Evolutionary conservation across 2,888 invertebrate genomes (phyloP).

Genomic region (Synergus japonicus): DNA sequence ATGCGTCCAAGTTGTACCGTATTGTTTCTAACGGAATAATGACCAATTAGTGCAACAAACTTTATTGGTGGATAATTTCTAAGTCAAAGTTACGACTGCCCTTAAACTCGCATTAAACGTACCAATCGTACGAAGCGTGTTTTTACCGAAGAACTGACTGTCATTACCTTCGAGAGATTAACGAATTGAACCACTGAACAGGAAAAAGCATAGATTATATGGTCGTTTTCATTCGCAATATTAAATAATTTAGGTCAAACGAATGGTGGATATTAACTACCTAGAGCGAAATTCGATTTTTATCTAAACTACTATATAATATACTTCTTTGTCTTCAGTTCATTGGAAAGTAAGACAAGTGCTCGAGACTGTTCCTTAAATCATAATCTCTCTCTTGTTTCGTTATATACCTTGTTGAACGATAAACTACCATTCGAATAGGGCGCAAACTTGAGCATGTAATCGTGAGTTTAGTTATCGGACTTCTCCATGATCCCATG

Average conservation of each 20-base stretch:
- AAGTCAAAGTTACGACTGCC: conserved; percentile 8
- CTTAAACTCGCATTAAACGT: not conserved
- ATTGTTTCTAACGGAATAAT: conserved; percentile 6
- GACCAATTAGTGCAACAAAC: conserved; percentile 10
- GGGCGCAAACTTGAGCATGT: conserved; percentile 48
- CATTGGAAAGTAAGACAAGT: not conserved
- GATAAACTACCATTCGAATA: conserved; percentile 37
- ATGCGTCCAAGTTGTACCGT: not conserved
- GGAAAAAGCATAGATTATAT: not conserved
- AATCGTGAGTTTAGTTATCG: conserved; percentile 73
- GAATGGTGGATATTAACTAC: not conserved
- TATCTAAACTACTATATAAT: not conserved
- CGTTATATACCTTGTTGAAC: not conserved
- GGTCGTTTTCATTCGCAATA: not conserved
- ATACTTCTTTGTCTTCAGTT: not conserved
- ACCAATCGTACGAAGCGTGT: conserved; percentile 1
- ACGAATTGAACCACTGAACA: not conserved
- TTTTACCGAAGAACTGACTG: conserved; percentile 6
- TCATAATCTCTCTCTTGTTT: not conserved
- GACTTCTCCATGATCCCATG: conserved; percentile 63
- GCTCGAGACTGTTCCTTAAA: not conserved
- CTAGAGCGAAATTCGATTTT: not conserved
- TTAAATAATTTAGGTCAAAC: conserved; percentile 11
- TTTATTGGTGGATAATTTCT: conserved; percentile 18
- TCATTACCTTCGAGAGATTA: not conserved